Percentiles rank a stretch among this genome's conserved stretches.
These are phyloP conservation scores for Solenopsis invicta DNA, from an alignment of 1,140 invertebrate genomes.

Conservation along the genomic window DNA sequence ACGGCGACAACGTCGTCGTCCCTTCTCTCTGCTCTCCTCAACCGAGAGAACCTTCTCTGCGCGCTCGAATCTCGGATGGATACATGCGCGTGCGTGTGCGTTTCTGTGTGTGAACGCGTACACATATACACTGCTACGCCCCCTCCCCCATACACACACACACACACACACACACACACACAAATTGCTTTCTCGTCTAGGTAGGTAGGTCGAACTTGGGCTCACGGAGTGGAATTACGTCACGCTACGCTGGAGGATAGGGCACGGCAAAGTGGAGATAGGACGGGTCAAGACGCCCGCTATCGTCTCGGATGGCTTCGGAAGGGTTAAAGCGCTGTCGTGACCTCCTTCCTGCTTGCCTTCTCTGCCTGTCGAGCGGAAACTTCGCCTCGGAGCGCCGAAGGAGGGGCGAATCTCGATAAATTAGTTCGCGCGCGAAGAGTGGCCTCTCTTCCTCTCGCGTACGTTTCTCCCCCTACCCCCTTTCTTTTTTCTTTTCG, in stretches of 20 bases:
- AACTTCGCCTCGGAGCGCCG: conserved; percentile 64
- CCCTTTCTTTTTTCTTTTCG: background rate
- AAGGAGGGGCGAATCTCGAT: conserved; percentile 51
- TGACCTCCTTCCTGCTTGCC: conserved; percentile 72
- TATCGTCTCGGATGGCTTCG: conserved; percentile 77
- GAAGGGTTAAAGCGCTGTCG: conserved; percentile 80
- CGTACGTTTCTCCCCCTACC: background rate
- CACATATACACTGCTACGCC: background rate
- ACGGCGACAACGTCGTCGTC: conserved; percentile 48
- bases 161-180: background rate
- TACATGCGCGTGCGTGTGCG: conserved; percentile 55
- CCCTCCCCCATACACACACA: background rate
- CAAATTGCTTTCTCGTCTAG: conserved; percentile 44
- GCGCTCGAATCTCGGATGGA: conserved; percentile 67
- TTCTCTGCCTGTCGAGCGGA: conserved; percentile 62
- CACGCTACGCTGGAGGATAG: conserved; percentile 77
- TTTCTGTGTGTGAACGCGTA: conserved; percentile 40
- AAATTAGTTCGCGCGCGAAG: conserved; percentile 64
- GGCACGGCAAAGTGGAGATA: conserved; percentile 74
- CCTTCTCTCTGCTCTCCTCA: conserved; percentile 45
- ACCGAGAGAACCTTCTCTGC: conserved; percentile 41
- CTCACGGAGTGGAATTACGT: conserved; percentile 80
- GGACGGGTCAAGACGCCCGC: conserved; percentile 80
- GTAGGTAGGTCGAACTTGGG: conserved; percentile 74
- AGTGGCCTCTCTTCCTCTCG: conserved; percentile 29